A percentile compares a stretch with the other conserved stretches of the same genome.
Conservation (phyloP, 2,113 vertebrate genomes). For the Ceuthmochares aereus region DNA sequence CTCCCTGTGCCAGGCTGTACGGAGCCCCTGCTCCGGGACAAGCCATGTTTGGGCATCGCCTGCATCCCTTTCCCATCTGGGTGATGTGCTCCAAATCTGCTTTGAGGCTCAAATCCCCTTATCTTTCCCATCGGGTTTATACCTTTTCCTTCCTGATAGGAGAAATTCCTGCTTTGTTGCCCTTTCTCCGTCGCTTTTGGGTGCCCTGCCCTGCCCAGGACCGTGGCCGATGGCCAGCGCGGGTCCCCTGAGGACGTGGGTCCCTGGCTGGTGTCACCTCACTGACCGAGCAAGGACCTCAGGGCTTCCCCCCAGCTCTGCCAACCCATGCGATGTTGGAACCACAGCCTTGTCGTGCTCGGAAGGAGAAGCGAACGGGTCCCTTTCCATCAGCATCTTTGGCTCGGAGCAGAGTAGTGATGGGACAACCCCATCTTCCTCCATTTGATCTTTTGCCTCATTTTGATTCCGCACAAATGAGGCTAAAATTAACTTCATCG, state of each 20-base stretch:
- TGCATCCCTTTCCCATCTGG: background rate
- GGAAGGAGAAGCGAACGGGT: background rate
- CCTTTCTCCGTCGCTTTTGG: background rate
- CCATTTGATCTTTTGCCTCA: background rate
- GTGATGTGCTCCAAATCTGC: background rate
- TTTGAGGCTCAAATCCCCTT: background rate
- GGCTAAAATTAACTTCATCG: conserved; percentile 32
- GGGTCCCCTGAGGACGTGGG: background rate
- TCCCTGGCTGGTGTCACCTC: background rate
- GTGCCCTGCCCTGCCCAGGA: background rate
- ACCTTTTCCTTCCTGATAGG: background rate
- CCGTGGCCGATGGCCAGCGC: accelerated
- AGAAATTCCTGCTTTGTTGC: background rate
- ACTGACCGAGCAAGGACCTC: background rate
- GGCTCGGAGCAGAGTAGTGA: background rate
- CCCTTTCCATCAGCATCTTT: background rate
- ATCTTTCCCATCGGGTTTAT: accelerated
- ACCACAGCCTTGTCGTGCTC: accelerated
- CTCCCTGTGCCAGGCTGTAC: background rate
- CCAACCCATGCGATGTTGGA: accelerated
- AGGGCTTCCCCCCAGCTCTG: background rate
- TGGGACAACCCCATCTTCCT: background rate
- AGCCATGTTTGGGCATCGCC: accelerated
- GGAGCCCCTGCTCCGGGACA: background rate
- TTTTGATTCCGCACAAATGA: background rate